Percentiles rank a stretch among this genome's conserved stretches.
Conservation (phyloP, 2,113 vertebrate species). For the Tragelaphus strepsiceros region DNA sequence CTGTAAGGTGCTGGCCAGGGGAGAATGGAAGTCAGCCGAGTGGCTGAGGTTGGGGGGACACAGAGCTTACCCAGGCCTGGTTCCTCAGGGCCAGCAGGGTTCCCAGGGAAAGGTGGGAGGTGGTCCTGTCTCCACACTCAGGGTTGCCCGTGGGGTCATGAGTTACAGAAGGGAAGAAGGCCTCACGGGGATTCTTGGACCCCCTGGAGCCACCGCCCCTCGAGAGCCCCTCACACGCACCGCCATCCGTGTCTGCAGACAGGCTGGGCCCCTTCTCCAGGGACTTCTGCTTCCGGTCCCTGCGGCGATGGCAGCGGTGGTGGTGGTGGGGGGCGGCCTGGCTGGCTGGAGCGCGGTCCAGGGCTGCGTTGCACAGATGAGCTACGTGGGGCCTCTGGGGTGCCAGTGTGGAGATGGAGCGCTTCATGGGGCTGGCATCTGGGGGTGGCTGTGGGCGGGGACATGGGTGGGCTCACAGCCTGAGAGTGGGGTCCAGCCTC, state of each 20-base stretch:
- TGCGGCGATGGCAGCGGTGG: constrained; percentile 91
- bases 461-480: fast-evolving
- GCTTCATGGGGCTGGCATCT: constrained; percentile 92
- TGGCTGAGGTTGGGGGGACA: neutral
- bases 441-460: constrained; percentile 82
- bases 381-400: constrained; percentile 86
- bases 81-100: neutral
- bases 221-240: constrained; percentile 67
- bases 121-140: neutral
- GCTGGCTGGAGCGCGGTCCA: constrained; percentile 79
- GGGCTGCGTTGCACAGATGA: constrained; percentile 82
- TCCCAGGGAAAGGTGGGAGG: neutral
- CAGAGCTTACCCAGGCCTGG: neutral
- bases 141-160: neutral
- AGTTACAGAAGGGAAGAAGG: neutral
- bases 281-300: constrained; percentile 92
- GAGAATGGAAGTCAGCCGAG: neutral
- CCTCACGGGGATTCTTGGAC: neutral
- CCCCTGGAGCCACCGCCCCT: neutral
- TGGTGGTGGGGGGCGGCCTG: constrained; percentile 89
- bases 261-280: constrained; percentile 85
- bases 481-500: neutral
- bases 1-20: neutral
- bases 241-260: constrained; percentile 77
- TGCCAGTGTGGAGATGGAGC: constrained; percentile 89